Evolutionary conservation across 2,888 invertebrate species (phyloP).

Genomic region (Tinea semifulvella): DNA sequence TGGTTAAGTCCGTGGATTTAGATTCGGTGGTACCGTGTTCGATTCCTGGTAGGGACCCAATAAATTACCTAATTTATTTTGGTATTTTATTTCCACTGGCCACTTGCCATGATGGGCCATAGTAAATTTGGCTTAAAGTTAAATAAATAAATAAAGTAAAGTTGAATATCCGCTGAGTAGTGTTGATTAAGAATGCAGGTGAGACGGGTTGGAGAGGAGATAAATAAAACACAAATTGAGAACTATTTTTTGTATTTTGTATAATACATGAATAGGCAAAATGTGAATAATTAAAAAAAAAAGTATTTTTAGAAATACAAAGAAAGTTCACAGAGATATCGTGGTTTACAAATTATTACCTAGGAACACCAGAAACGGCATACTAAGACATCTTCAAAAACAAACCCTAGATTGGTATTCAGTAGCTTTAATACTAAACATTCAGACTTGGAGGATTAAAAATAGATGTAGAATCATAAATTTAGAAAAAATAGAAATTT

Average conservation of each 20-base stretch:
- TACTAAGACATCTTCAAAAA: too few species aligned
- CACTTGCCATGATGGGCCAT: too few species aligned
- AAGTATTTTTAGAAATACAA: slow-evolving; percentile 53
- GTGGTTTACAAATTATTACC: slow-evolving; percentile 29
- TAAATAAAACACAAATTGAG: slow-evolving; percentile 31
- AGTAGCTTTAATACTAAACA: slow-evolving; percentile 22
- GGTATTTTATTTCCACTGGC: too few species aligned
- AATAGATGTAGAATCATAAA: background rate
- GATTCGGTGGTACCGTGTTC: too few species aligned
- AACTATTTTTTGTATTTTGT: slow-evolving; percentile 53
- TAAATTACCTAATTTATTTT: too few species aligned
- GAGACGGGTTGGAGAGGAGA: background rate
- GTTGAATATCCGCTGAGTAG: too few species aligned
- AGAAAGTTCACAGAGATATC: slow-evolving; percentile 36
- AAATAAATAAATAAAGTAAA: too few species aligned
- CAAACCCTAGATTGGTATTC: too few species aligned
- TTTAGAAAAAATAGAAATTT: background rate
- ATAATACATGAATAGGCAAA: slow-evolving; percentile 65
- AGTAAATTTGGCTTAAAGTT: too few species aligned
- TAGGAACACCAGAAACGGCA: slow-evolving; percentile 23
- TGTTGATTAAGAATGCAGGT: too few species aligned
- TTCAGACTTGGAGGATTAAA: slow-evolving; percentile 35
- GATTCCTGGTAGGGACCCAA: too few species aligned
- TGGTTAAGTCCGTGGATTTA: too few species aligned
- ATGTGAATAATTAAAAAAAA: slow-evolving; percentile 61